Evolutionary conservation across 2,113 vertebrate species (phyloP).

Genomic region (Nymphicus hollandicus): DNA sequence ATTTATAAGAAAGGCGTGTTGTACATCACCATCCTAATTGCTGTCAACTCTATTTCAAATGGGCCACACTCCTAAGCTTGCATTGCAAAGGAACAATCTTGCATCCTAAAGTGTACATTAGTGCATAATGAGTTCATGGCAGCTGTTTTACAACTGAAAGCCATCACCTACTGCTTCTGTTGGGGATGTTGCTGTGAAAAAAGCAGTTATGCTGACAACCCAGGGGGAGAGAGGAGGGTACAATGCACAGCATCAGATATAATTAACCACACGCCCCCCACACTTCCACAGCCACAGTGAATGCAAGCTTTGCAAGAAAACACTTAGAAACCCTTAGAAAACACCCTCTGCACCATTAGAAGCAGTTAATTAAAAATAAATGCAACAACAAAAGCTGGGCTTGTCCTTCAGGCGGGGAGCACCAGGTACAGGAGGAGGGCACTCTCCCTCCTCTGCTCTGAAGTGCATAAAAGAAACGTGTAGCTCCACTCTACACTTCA

Average conservation of each 20-base stretch:
- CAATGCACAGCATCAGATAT: neutral
- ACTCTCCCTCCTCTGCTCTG: neutral
- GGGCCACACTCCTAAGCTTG: neutral
- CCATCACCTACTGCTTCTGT: conserved; percentile 31
- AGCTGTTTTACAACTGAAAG: conserved; percentile 17
- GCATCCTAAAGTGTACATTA: neutral
- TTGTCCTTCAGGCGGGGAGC: neutral
- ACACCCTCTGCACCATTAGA: neutral
- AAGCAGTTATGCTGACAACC: neutral
- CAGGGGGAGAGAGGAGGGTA: neutral
- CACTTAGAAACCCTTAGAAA: neutral
- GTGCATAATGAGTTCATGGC: neutral
- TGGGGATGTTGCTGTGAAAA: neutral
- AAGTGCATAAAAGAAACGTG: neutral
- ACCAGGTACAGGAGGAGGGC: too few species aligned
- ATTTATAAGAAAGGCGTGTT: neutral
- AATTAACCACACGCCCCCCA: neutral
- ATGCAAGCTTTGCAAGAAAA: neutral
- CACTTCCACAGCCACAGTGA: neutral
- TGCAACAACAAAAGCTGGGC: neutral
- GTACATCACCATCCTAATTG: neutral
- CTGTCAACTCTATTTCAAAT: neutral
- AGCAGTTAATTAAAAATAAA: neutral
- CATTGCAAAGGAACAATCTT: neutral
- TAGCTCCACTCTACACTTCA: neutral